Evolutionary conservation across 2,888 invertebrate genomes (phyloP), one percentile per base, ranked within the genome.

Genomic region (Chaetoderma sp.): DNA sequence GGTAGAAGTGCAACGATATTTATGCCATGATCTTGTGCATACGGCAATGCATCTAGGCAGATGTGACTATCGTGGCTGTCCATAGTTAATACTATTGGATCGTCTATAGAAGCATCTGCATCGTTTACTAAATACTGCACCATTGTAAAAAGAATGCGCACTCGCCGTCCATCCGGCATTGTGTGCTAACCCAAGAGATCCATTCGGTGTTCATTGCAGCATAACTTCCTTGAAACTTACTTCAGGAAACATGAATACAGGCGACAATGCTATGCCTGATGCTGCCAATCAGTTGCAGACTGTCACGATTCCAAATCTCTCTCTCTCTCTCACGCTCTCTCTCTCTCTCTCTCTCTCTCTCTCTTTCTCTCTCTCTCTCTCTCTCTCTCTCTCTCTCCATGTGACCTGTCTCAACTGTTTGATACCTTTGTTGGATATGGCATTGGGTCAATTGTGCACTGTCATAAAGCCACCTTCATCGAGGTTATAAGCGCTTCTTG

Each of bases 91-190:
- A 70, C 13, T 32, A 47, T 56, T 27, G 67, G 68, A 21, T 39
- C 5, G 13, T 65, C 62, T 39, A 36, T 49, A n/a, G n/a, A n/a
- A n/a, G n/a, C n/a, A n/a, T n/a, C n/a, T n/a, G n/a, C n/a, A n/a
- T n/a, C n/a, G n/a, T n/a, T n/a, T n/a, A n/a, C n/a, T 16, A 49
- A 23, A 50, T 69, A 67, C 10, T 61, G 10, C 36, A 69, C 16
- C 13, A 44, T 47, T 18, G 4, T 28, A 6, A n/a, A 36, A 36
- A 39, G 69, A 71, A 13, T 42, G 32, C n/a, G 52, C 60, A 13
- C n/a, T n/a, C 5, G 42, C 66, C 63, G 66, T 71, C 68, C 71
- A 71, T 13, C 71, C 68, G 49, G 60, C 42, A 18, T 18, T 16
- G 21, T 30, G 4, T 10, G 49, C 62, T 25, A 44, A 30, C 5